phyloP scores from a whole-genome alignment of 1,140 invertebrate species.

The Zaprionus nigranus region DNA sequence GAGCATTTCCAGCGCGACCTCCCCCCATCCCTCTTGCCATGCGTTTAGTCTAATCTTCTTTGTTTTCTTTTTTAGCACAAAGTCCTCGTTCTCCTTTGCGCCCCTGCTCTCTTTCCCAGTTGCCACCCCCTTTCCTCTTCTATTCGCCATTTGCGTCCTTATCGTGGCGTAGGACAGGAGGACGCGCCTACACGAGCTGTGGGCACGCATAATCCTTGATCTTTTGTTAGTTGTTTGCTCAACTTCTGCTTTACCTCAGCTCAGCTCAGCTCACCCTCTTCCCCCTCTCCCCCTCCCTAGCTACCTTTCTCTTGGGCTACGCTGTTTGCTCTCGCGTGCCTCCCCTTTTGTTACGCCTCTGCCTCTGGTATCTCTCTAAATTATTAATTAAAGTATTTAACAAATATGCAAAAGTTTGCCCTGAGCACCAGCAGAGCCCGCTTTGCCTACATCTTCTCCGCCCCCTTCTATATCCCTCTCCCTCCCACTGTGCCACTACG shows the following conservation, averaged over 20 bases:
- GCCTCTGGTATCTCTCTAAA: slow-evolving; percentile 55
- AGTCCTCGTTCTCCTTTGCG: slow-evolving; percentile 31
- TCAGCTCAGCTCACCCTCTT: not conserved
- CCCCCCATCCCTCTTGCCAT: slow-evolving; percentile 7
- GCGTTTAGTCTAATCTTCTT: slow-evolving; percentile 73
- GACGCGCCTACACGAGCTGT: slow-evolving; percentile 27
- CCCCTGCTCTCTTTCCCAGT: not conserved
- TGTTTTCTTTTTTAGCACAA: slow-evolving; percentile 74
- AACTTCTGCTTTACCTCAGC: slow-evolving; percentile 56
- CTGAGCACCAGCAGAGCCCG: slow-evolving; percentile 36
- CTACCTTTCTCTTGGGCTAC: slow-evolving; percentile 28
- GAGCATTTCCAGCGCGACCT: slow-evolving; percentile 41
- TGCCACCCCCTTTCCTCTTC: not conserved
- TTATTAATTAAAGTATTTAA: slow-evolving; percentile 82
- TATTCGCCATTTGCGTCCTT: not conserved
- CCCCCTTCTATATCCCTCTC: not conserved
- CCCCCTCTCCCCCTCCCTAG: not conserved
- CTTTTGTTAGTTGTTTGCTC: slow-evolving; percentile 80
- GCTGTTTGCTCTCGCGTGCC: slow-evolving; percentile 39
- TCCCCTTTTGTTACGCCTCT: not conserved
- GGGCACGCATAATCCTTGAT: slow-evolving; percentile 78
- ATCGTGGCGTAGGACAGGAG: not conserved
- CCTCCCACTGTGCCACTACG: not conserved
- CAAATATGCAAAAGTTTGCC: slow-evolving; percentile 79
- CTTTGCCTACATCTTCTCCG: not conserved